Evolutionary conservation across 2,888 invertebrate genomes (phyloP), one percentile per base, ranked within the genome.

Genomic region (Notocelia uddmanniana): DNA sequence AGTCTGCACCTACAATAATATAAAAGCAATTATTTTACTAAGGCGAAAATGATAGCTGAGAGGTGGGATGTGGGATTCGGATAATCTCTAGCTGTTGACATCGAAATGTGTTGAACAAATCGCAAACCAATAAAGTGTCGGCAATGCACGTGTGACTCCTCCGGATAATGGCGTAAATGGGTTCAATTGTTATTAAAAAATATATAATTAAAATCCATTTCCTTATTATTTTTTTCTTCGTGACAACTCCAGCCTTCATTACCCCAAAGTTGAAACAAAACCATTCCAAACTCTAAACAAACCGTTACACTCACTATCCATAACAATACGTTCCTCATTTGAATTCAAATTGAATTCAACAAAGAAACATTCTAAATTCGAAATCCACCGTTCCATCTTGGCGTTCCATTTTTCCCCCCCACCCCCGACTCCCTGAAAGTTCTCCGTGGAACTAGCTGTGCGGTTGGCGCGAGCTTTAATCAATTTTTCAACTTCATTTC

Each of bases 401-500:
- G 68, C 62, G 74, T 26, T 72, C 55, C 59, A 57, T 62, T 71
- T 69, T 69, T 52, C 54, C 69, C 50, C n/a, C 70, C 41, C 67
- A 41, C 15, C 19, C 21, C 60, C n/a, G n/a, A n/a, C 71, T 45
- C 69, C 59, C 34, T 31, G 31, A 82, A 87, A 86, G 87, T 86
- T 86, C 81, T 79, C 78, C 86, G 83, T 83, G 80, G 21, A 83
- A 83, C 85, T 84, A 80, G 64, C 64, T 52, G 31, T 6, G 84
- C 83, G 80, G 80, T 86, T 82, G 67, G 73, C 54, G 58, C 48
- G 73, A 50, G 73, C 41, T 89, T 89, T 90, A 89, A 89, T 89
- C 88, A 90, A 89, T 90, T 90, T 90, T 90, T 90, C 86, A 89
- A 90, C 87, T 89, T 86, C 83, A 85, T 88, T 89, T 86, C 80